These are phyloP conservation scores for Lerista edwardsae DNA, from an alignment of 2,797 vertebrate genomes.

Conservation along the genomic window DNA sequence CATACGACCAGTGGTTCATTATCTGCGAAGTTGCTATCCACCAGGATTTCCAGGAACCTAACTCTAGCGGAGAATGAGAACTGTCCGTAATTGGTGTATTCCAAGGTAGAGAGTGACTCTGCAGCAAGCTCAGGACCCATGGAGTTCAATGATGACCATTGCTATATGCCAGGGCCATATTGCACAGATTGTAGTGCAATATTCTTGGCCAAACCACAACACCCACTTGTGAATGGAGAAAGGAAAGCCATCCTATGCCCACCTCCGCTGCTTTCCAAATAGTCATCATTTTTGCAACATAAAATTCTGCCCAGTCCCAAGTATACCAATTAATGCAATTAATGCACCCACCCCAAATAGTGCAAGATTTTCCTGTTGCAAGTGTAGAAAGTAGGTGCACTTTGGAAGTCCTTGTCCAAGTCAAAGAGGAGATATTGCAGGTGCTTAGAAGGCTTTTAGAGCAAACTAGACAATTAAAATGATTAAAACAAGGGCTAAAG, in stretches of 20 bases:
- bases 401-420: not conserved
- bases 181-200: not conserved
- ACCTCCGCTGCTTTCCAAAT: too few relatives aligned
- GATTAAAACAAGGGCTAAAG: constrained; percentile 49
- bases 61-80: too few relatives aligned
- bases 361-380: not conserved
- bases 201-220: not conserved
- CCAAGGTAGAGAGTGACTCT: too few relatives aligned
- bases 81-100: too few relatives aligned
- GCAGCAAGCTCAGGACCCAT: too few relatives aligned
- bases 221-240: not conserved
- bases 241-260: too few relatives aligned
- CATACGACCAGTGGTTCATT: too few relatives aligned
- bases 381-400: not conserved
- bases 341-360: too few relatives aligned
- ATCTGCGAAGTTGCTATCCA: too few relatives aligned
- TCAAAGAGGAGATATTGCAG: not conserved
- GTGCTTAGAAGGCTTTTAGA: constrained; percentile 2
- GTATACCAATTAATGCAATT: not conserved
- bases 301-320: not conserved
- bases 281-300: not conserved
- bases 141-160: not conserved
- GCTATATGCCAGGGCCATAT: not conserved
- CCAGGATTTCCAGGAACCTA: too few relatives aligned
- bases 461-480: constrained; percentile 49